A percentile compares a stretch with the other conserved stretches of the same genome.
phyloP scores from a whole-genome alignment of 2,888 invertebrate species.

The Caenorhabditis uteleia region DNA sequence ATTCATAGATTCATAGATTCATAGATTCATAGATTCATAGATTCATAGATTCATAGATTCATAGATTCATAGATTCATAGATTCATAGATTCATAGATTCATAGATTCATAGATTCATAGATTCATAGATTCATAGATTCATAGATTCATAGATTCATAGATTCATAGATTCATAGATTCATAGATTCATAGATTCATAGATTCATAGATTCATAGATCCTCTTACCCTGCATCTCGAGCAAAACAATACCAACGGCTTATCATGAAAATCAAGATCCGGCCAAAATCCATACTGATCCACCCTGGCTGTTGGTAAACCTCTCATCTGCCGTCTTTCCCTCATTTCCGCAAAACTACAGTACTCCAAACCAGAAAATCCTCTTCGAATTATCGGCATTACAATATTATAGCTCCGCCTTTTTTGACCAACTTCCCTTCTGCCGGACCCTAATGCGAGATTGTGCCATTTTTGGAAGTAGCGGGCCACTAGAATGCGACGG shows the following conservation, averaged over 20 bases:
- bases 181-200: not conserved
- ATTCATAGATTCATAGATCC: not conserved
- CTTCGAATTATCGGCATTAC: slow-evolving; percentile 40
- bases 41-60: too few species aligned
- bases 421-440: slow-evolving; percentile 10
- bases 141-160: too few species aligned
- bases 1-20: too few species aligned
- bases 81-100: too few species aligned
- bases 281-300: slow-evolving; percentile 34
- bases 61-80: too few species aligned
- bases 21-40: too few species aligned
- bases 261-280: slow-evolving; percentile 55
- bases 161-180: too few species aligned
- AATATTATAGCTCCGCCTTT: slow-evolving; percentile 30
- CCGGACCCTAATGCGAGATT: slow-evolving; percentile 13
- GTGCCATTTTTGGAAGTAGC: slow-evolving; percentile 58
- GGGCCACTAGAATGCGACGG: slow-evolving; percentile 48
- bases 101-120: too few species aligned
- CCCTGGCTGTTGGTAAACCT: slow-evolving; percentile 15
- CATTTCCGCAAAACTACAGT: slow-evolving; percentile 33
- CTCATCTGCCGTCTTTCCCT: slow-evolving; percentile 19
- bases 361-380: slow-evolving; percentile 46
- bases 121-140: too few species aligned
- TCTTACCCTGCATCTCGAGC: slow-evolving; percentile 62
- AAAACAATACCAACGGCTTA: slow-evolving; percentile 55